Percentiles rank a stretch among this genome's conserved stretches.
These are phyloP conservation scores for Quadriops clusia DNA, from an alignment of 2,888 invertebrate species.

Conservation along the genomic window DNA sequence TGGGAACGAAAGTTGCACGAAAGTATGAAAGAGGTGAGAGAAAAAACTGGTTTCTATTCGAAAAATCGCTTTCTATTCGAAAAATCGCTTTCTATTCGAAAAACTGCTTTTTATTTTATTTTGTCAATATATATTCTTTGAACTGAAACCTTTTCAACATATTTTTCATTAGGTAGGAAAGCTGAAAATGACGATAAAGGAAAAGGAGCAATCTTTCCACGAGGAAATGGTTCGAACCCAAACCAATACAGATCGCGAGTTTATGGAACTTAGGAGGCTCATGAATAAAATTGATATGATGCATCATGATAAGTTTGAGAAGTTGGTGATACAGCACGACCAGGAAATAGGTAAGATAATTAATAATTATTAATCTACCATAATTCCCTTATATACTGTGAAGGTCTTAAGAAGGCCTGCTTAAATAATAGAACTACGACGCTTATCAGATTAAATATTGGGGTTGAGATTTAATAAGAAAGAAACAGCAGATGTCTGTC, in stretches of 20 bases:
- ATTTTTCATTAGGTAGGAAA: constrained; percentile 47
- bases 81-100: too few relatives aligned
- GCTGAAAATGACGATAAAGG: constrained; percentile 51
- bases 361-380: too few relatives aligned
- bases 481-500: too few relatives aligned
- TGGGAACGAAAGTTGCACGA: constrained; percentile 42
- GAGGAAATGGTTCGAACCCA: constrained; percentile 47
- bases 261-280: constrained; percentile 55
- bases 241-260: constrained; percentile 55
- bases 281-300: constrained; percentile 63
- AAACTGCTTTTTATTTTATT: too few relatives aligned
- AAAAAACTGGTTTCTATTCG: too few relatives aligned
- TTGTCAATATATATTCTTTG: too few relatives aligned
- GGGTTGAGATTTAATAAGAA: too few relatives aligned
- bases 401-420: too few relatives aligned
- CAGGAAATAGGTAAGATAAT: constrained; percentile 59
- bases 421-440: too few relatives aligned
- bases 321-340: constrained; percentile 51
- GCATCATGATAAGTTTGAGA: constrained; percentile 61
- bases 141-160: constrained; percentile 1
- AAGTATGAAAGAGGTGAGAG: constrained; percentile 42
- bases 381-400: too few relatives aligned
- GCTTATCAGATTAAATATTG: too few relatives aligned
- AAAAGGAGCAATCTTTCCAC: constrained; percentile 46
- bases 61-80: too few relatives aligned